Evolutionary conservation across 1,140 invertebrate species (phyloP), one percentile per base, ranked within the genome.

Genomic region (Trachymyrmex cornetzi): DNA sequence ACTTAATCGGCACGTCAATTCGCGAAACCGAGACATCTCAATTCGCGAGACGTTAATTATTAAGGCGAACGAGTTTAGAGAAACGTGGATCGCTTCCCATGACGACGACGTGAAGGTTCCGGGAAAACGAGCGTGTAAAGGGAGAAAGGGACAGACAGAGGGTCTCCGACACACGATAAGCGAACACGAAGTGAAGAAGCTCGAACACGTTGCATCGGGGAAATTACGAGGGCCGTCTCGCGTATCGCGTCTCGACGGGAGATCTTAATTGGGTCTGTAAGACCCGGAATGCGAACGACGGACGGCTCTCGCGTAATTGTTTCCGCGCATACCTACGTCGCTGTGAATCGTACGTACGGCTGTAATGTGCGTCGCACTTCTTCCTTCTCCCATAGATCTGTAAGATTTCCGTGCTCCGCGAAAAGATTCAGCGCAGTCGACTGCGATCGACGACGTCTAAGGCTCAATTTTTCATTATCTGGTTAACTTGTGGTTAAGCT

Each of bases 241-340:
- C 66, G 71, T 87, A 74, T 71, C 80, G 67, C 64, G 80, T 59
- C 67, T 86, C 50, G 71, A 85, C 61, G 59, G 69, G 50, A 85
- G 82, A 88, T 88, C 87, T 88, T 88, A 88, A 88, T 88, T 88
- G 82, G 86, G 66, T 82, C 85, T 86, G 72, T 69, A 86, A 88
- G 87, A 86, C 27, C 16, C 34, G 71, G 87, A 88, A 88, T 88
- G 82, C 50, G 80, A 61, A 87, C 53, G 69, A 77, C 81, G 80
- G 80, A 72, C 67, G 48, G n/a, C 53, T 85, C 44, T 75, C 59
- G 57, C 74, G 50, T 85, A 85, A 85, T 86, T 81, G 66, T 86
- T 86, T 81, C 53, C 44, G 24, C 66, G 19, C 53, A 53, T 71
- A 69, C 16, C 53, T 59, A 48, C 38, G 53, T 12, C 34, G 63